Percentiles rank a stretch among this genome's conserved stretches.
Evolutionary conservation across 2,888 invertebrate species (phyloP).

Genomic region (Epirrhoe alternata): DNA sequence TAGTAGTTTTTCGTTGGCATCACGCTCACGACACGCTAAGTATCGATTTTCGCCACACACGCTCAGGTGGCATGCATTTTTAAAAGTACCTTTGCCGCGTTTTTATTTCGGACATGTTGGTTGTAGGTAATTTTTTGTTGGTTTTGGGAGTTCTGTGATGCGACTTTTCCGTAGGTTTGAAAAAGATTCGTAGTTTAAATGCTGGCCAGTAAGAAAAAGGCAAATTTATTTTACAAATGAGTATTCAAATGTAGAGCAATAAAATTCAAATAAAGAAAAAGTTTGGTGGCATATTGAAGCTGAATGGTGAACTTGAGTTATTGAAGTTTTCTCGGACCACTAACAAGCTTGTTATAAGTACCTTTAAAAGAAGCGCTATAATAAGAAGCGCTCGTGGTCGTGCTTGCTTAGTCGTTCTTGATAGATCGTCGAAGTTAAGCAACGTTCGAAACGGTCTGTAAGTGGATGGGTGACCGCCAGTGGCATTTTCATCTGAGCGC

Average conservation of each 20-base stretch:
- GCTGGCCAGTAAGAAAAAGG: neutral
- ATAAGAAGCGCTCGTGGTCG: too few species aligned
- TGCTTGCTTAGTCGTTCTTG: too few species aligned
- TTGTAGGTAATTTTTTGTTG: constrained; percentile 3
- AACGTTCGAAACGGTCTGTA: too few species aligned
- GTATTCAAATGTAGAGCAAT: neutral
- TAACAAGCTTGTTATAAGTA: too few species aligned
- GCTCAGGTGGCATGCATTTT: constrained; percentile 71
- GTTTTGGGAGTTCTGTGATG: neutral
- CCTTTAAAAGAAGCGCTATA: too few species aligned
- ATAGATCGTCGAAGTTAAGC: too few species aligned
- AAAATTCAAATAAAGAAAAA: neutral
- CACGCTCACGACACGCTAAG: constrained; percentile 79
- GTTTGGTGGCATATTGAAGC: neutral
- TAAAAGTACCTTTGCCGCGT: constrained; percentile 41
- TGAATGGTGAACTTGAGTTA: neutral
- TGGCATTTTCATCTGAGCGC: too few species aligned
- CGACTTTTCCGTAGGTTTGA: neutral
- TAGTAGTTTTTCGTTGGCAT: constrained; percentile 84
- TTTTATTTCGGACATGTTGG: constrained; percentile 36
- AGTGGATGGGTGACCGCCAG: too few species aligned
- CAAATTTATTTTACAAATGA: neutral
- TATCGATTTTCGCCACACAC: constrained; percentile 83
- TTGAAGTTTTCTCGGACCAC: too few species aligned
- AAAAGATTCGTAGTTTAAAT: neutral